These are phyloP conservation scores for Stenopsyche tienmushanensis DNA, from an alignment of 1,140 invertebrate species.

Conservation along the genomic window DNA sequence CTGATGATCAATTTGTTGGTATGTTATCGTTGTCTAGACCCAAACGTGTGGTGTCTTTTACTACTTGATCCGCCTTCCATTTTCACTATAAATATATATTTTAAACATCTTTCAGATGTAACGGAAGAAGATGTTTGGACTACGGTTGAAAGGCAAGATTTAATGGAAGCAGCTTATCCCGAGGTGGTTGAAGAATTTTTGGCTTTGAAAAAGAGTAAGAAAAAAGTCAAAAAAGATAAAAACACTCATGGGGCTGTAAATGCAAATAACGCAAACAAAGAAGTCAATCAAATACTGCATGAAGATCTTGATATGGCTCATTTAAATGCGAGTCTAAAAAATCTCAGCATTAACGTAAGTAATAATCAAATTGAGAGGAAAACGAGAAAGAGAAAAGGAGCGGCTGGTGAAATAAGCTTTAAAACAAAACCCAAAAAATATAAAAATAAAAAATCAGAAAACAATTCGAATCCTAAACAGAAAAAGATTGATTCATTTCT, in stretches of 20 bases:
- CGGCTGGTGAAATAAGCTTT: conserved; percentile 23
- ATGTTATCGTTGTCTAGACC: conserved; percentile 26
- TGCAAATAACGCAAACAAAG: conserved; percentile 28
- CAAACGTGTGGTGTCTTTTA: no score
- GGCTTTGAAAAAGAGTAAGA: conserved; percentile 17
- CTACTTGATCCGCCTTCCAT: no score
- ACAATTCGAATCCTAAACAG: conserved; percentile 8
- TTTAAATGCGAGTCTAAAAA: conserved; percentile 38
- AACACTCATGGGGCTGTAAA: conserved; percentile 25
- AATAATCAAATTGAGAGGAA: conserved; percentile 37
- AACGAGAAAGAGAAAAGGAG: conserved; percentile 27
- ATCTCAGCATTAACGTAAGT: conserved; percentile 40
- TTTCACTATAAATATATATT: conserved; percentile 7
- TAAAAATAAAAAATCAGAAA: conserved; percentile 6
- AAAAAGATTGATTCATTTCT: conserved; percentile 29
- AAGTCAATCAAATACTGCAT: conserved; percentile 45
- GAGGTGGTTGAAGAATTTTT: conserved; percentile 54
- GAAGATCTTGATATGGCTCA: conserved; percentile 16
- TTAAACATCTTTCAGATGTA: background rate
- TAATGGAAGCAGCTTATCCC: conserved; percentile 67
- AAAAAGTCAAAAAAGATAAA: conserved; percentile 29
- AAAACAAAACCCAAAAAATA: conserved; percentile 33
- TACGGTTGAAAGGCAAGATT: conserved; percentile 67
- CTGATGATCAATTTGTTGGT: conserved; percentile 57
- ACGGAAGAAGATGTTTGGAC: conserved; percentile 54